Evolutionary conservation across 2,113 vertebrate genomes (phyloP).

Genomic region (Cavia aperea): DNA sequence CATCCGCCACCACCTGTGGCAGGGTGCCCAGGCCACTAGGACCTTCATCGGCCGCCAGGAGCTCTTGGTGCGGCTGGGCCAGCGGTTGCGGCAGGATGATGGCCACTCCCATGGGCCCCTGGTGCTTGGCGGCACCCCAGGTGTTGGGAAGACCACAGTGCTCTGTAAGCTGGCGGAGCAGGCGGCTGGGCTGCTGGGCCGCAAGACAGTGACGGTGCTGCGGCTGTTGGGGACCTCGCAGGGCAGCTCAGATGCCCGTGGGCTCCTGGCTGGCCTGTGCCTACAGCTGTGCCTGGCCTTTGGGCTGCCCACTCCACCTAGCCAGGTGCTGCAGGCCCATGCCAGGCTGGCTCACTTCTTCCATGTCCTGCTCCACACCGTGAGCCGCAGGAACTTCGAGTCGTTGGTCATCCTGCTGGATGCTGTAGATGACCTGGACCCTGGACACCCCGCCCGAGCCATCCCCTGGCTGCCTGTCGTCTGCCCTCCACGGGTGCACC

Average conservation of each 20-base stretch:
- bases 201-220: slow-evolving; percentile 64
- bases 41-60: slow-evolving; percentile 75
- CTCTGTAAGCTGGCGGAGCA: slow-evolving; percentile 77
- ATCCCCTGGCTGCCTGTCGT: slow-evolving; percentile 77
- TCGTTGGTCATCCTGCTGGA: slow-evolving; percentile 81
- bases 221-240: slow-evolving; percentile 76
- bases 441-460: slow-evolving; percentile 46
- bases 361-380: slow-evolving; percentile 70
- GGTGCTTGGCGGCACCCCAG: slow-evolving; percentile 76
- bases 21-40: slow-evolving; percentile 59
- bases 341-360: slow-evolving; percentile 75
- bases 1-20: slow-evolving; percentile 69
- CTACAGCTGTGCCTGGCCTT: slow-evolving; percentile 78
- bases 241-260: slow-evolving; percentile 65
- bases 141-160: slow-evolving; percentile 81
- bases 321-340: slow-evolving; percentile 66
- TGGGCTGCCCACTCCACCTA: slow-evolving; percentile 71
- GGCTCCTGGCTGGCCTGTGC: slow-evolving; percentile 77
- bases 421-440: slow-evolving; percentile 75
- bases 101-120: slow-evolving; percentile 66
- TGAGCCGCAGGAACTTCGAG: slow-evolving; percentile 71
- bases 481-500: slow-evolving; percentile 78
- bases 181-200: slow-evolving; percentile 63
- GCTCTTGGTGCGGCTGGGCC: slow-evolving; percentile 75
- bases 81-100: slow-evolving; percentile 68